Evolutionary conservation across 2,797 vertebrate species (phyloP).

Genomic region (Zalophus californianus): DNA sequence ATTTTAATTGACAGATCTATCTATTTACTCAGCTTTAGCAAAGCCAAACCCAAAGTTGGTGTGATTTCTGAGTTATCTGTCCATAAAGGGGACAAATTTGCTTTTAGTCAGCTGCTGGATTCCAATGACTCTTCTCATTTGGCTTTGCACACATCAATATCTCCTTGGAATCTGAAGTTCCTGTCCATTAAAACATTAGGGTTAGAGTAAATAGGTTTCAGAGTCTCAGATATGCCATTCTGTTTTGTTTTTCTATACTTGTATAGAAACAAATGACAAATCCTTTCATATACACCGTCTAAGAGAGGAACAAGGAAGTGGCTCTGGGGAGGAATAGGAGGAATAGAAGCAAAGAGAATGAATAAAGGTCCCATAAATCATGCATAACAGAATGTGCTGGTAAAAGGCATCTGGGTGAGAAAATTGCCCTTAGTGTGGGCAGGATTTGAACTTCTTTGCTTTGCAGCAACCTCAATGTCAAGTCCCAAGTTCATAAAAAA

Average conservation of each 20-base stretch:
- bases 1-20: conserved; percentile 34
- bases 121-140: neutral
- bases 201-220: conserved; percentile 12
- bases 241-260: conserved; percentile 33
- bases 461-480: neutral
- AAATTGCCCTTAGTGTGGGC: neutral
- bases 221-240: neutral
- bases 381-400: neutral
- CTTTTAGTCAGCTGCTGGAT: neutral
- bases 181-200: neutral
- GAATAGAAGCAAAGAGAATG: neutral
- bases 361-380: neutral
- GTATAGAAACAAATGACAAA: neutral
- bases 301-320: neutral
- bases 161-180: conserved; percentile 7
- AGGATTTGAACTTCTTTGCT: neutral
- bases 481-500: neutral
- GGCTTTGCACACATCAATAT: neutral
- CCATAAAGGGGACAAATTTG: neutral
- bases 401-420: neutral
- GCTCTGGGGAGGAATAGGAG: neutral
- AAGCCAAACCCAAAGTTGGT: neutral
- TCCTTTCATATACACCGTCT: neutral
- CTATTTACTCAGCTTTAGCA: conserved; percentile 33
- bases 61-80: neutral